phyloP scores from a whole-genome alignment of 1,140 invertebrate genomes.

The Heliconius hermathena region DNA sequence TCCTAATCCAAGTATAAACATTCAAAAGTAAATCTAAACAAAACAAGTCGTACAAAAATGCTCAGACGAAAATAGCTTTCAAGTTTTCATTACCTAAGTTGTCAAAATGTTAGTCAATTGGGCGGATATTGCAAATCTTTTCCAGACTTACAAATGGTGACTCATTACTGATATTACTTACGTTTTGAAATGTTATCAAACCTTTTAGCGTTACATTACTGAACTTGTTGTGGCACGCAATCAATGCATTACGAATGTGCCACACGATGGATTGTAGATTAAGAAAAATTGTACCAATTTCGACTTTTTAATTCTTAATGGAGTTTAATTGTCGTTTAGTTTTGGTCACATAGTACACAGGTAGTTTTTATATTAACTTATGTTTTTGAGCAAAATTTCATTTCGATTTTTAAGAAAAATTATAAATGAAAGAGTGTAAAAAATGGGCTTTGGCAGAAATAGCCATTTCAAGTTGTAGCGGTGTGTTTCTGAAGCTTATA shows the following conservation, averaged over 20 bases:
- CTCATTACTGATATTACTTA: slow-evolving; percentile 29
- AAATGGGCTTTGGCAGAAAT: not conserved
- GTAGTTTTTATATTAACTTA: not conserved
- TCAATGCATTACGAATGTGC: slow-evolving; percentile 42
- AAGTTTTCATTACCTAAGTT: not conserved
- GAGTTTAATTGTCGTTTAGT: not conserved
- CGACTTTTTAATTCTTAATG: not conserved
- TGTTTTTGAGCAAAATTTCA: not conserved
- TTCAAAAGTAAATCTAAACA: not conserved
- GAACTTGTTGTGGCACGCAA: slow-evolving; percentile 41
- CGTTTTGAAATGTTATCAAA: slow-evolving; percentile 43
- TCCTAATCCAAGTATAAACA: not conserved
- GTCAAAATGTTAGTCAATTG: not conserved
- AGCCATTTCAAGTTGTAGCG: not conserved
- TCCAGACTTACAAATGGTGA: slow-evolving; percentile 1
- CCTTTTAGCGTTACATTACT: slow-evolving; percentile 50
- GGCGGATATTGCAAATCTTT: slow-evolving; percentile 20
- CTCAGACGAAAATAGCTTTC: slow-evolving; percentile 2
- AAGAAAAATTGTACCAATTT: slow-evolving; percentile 6
- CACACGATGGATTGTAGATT: slow-evolving; percentile 5
- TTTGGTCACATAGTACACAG: not conserved
- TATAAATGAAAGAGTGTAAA: not conserved
- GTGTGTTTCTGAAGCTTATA: slow-evolving; percentile 1
- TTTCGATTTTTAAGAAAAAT: not conserved
- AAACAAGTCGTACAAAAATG: not conserved